A percentile compares a stretch with the other conserved stretches of the same genome.
Evolutionary conservation across 2,797 vertebrate genomes (phyloP).

Genomic region (Spatula clypeata): DNA sequence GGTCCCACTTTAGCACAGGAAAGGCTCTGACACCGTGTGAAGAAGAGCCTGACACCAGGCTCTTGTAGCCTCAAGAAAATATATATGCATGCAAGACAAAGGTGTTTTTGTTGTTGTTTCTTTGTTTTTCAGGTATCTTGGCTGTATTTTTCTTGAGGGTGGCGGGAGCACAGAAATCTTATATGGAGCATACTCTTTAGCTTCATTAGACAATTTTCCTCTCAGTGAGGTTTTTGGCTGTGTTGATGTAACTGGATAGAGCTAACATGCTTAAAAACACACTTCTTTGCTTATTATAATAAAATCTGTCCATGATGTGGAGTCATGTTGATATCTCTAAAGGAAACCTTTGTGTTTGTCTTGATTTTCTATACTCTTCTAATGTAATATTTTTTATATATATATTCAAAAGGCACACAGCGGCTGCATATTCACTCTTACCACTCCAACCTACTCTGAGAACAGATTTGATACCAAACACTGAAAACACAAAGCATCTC

Average conservation of each 20-base stretch:
- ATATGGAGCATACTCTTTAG: background rate
- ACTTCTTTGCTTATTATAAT: background rate
- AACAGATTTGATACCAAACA: background rate
- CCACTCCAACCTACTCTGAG: background rate
- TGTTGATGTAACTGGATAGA: background rate
- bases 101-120: too few species aligned
- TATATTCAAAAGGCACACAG: background rate
- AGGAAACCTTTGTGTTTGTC: background rate
- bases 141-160: background rate
- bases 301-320: background rate
- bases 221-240: background rate
- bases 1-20: background rate
- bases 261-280: background rate
- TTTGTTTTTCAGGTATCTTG: background rate
- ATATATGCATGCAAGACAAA: background rate
- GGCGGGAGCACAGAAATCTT: fast-evolving
- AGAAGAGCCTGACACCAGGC: background rate
- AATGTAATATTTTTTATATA: background rate
- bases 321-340: background rate
- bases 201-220: background rate
- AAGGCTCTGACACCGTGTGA: fast-evolving
- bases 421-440: background rate
- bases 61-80: background rate
- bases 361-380: background rate
- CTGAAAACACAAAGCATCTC: background rate